Conservation (phyloP, 2,113 vertebrate species). For the Dromaius novaehollandiae region DNA sequence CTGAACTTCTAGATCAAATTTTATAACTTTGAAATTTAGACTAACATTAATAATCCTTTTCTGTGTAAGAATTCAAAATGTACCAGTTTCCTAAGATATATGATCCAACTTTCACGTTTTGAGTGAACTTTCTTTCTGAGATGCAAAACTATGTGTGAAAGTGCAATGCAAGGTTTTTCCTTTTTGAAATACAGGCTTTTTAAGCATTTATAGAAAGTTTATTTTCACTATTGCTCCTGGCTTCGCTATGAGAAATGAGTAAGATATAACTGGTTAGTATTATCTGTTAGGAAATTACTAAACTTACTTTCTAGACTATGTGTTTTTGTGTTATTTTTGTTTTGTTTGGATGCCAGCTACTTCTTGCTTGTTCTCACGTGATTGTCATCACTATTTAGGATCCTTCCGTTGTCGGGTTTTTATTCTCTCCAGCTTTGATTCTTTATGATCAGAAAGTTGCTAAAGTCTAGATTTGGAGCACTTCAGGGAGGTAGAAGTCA, state of each 20-base stretch:
- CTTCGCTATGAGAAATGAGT: background rate
- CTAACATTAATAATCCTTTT: background rate
- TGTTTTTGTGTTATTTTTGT: background rate
- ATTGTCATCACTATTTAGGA: background rate
- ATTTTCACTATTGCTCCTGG: background rate
- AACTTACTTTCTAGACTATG: background rate
- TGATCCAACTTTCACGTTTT: background rate
- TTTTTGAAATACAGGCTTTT: background rate
- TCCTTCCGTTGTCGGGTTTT: background rate
- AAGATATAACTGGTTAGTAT: background rate
- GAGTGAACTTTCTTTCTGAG: background rate
- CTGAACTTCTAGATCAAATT: background rate
- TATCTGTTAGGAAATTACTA: background rate
- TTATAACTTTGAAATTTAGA: background rate
- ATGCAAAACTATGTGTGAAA: background rate
- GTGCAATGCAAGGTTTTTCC: background rate
- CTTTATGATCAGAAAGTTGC: background rate
- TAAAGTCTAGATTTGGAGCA: background rate
- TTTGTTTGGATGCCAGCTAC: accelerated
- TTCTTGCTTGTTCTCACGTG: background rate
- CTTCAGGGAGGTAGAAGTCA: background rate
- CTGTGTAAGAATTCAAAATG: background rate
- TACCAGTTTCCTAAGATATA: background rate
- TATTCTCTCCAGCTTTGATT: background rate
- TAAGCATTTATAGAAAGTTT: background rate